Evolutionary conservation across 1,140 invertebrate genomes (phyloP), one percentile per base, ranked within the genome.

Genomic region (Euborellia annulipes): DNA sequence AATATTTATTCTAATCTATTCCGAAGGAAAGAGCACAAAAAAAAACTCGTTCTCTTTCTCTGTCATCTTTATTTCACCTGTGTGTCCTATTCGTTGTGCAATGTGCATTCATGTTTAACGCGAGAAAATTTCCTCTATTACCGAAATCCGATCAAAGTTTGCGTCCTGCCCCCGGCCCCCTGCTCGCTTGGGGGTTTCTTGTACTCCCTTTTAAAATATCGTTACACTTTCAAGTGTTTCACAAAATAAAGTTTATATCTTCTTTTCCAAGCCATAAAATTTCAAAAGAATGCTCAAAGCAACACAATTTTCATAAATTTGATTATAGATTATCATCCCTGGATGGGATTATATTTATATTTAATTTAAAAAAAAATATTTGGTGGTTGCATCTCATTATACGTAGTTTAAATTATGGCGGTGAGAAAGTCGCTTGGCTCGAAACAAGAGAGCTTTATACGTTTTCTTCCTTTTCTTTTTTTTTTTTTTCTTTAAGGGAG

Each of bases 251-350:
- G 49, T 56, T 51, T 57, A 55, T 56, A 55, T 56, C 56, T 56
- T 57, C 56, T 58, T 57, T 58, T 58, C 56, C 56, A 54, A 52
- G 50, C 53, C 56, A 58, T 58, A 58, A 56, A 58, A 52, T 48
- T 49, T 47, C 38, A 47, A 50, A 56, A 55, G 52, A 55, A 57
- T 58, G 55, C 49, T 16, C 23, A 16, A 39, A 47, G 49, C 52
- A 54, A 49, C 52, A 57, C 56, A 58, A 58, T 58, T 58, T 55
- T 55, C 54, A 54, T 57, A 58, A 58, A 58, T 58, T 56, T 58
- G 56, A 58, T 58, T 58, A 58, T 52, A 57, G 55, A 58, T 58
- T 58, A 58, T 56, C 23, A 6, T 27, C 4, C 4, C 4, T 27
- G 4, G 11, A 27, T 27, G 23, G 23, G 4, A 27, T 27, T 27